Evolutionary conservation across 2,797 vertebrate species (phyloP).

Genomic region (Helarctos malayanus): DNA sequence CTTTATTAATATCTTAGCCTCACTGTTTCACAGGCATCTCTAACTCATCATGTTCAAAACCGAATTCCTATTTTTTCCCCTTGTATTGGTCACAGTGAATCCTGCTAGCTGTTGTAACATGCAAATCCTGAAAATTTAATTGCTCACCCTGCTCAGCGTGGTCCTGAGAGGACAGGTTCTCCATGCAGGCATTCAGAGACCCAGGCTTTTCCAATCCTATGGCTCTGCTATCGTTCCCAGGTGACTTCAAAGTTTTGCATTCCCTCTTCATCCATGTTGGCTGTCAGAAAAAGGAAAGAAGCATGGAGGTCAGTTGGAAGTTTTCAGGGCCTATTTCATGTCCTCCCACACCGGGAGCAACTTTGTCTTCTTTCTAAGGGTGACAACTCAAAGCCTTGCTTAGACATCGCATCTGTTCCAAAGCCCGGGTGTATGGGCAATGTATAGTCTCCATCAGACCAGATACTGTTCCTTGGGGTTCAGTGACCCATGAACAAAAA

Average conservation of each 20-base stretch:
- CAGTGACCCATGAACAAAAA: neutral
- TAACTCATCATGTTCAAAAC: neutral
- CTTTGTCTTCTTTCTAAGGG: neutral
- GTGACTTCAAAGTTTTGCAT: neutral
- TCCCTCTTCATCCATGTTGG: neutral
- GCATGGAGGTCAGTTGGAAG: accelerated
- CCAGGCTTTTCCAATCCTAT: neutral
- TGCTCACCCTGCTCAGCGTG: neutral
- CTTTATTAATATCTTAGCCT: neutral
- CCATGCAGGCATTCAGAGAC: no score
- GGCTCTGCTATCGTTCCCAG: neutral
- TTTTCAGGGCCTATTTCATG: neutral
- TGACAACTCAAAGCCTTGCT: no score
- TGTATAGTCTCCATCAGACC: neutral
- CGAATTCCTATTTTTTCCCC: neutral
- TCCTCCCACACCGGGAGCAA: neutral
- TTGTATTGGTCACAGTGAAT: neutral
- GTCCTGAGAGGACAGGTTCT: neutral
- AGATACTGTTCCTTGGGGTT: neutral
- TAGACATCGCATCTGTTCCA: neutral
- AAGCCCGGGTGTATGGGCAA: neutral
- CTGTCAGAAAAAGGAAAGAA: neutral
- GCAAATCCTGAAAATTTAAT: neutral
- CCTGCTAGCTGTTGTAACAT: neutral
- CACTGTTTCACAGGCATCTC: neutral